Evolutionary conservation across 2,888 invertebrate genomes (phyloP), one percentile per base, ranked within the genome.

Genomic region (Drosophila barbarae): DNA sequence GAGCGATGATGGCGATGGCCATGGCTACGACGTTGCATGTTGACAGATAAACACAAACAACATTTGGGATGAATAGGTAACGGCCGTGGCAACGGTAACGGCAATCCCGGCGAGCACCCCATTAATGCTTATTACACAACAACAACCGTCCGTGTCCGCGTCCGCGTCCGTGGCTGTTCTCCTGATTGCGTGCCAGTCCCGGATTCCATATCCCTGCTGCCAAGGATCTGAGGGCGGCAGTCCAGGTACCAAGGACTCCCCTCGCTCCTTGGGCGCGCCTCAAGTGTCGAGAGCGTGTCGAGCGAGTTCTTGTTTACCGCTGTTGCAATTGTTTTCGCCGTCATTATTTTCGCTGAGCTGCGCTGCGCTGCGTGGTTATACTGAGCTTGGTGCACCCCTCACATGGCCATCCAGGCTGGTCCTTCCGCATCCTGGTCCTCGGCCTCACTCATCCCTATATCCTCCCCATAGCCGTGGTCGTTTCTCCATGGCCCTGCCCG

Each of bases 31-130:
- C 58, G 77, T 67, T 82, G 77, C 77, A 83, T 83, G 84, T 85
- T 79, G 79, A 84, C 83, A 84, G 80, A 84, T 84, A 79, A 83
- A 80, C 83, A 79, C 83, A 79, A 83, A 80, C 83, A 84, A 84
- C 83, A 67, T 82, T 78, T 49, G 69, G 61, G 63, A 69, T 76
- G 80, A 82, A 82, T 84, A 76, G 74, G 61, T 47, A 76, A 69
- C 69, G 41, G 69, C 32, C 47, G 41, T 53, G 58, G 58, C 47
- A 67, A 74, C 47, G 57, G 60, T 64, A 68, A 55, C 51, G 67
- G 47, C 65, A 76, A 53, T 59, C 78, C 75, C 63, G 47, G 49
- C 60, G 65, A 70, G 82, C 84, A 84, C 72, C 72, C 85, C 61
- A 80, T 85, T 74, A 83, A 77, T 80, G 85, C 85, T 83, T 80